These are phyloP conservation scores for Pantelozetes paolii DNA, from an alignment of 2,888 invertebrate species.

Conservation along the genomic window DNA sequence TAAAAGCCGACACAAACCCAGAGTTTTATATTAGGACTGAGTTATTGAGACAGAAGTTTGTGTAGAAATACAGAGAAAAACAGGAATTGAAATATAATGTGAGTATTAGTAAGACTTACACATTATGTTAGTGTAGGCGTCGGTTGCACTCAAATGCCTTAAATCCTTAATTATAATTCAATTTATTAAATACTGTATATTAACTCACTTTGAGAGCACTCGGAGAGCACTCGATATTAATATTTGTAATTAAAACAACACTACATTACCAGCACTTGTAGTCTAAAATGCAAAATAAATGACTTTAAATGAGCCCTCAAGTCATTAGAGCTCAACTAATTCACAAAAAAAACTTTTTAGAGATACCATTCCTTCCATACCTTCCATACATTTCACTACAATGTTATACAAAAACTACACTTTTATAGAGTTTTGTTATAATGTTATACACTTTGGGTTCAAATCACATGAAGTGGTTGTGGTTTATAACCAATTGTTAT, in stretches of 20 bases:
- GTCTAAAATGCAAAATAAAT: neutral
- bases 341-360: conserved; percentile 1
- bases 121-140: conserved; percentile 22
- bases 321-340: conserved; percentile 11
- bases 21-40: conserved; percentile 9
- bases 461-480: no score
- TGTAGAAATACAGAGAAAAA: neutral
- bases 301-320: neutral
- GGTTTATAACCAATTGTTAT: no score
- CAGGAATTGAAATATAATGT: conserved; percentile 11
- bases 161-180: conserved; percentile 17
- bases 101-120: conserved; percentile 8
- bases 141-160: neutral
- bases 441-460: no score
- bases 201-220: neutral
- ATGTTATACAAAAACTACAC: neutral
- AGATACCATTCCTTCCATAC: neutral
- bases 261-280: no score
- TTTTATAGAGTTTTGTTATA: no score
- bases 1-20: conserved; percentile 10
- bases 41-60: no score
- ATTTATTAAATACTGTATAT: neutral
- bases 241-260: neutral
- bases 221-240: neutral
- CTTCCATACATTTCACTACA: conserved; percentile 19